A percentile compares a stretch with the other conserved stretches of the same genome.
Conservation (phyloP, 2,888 invertebrate species). For the Xestia c-nigrum region DNA sequence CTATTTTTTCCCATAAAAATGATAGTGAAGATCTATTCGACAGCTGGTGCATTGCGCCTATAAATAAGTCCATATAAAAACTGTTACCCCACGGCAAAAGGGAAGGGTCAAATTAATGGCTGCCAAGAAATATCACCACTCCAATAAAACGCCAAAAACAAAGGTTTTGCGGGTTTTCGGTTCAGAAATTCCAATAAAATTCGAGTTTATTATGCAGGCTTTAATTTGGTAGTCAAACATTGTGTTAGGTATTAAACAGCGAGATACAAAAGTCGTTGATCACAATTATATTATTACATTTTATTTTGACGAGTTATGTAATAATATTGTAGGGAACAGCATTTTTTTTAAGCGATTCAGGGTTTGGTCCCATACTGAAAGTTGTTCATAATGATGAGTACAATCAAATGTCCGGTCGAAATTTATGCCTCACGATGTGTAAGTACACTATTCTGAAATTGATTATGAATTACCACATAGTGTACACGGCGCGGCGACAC, state of each 20-base stretch:
- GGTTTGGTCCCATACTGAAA: too few species aligned
- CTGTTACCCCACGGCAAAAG: conserved; percentile 18
- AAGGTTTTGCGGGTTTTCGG: conserved; percentile 19
- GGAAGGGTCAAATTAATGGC: conserved; percentile 59
- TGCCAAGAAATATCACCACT: conserved; percentile 49
- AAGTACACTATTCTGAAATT: background rate
- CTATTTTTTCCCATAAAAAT: conserved; percentile 33
- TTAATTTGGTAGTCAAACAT: background rate
- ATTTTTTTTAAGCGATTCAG: too few species aligned
- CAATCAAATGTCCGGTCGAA: too few species aligned
- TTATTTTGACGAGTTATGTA: too few species aligned
- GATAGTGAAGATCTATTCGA: conserved; percentile 34
- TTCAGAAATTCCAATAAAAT: conserved; percentile 14
- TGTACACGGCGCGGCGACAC: too few species aligned
- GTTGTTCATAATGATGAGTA: too few species aligned
- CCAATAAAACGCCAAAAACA: conserved; percentile 48
- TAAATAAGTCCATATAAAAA: conserved; percentile 55
- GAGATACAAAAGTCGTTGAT: background rate
- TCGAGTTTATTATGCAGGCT: background rate
- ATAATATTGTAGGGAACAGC: too few species aligned
- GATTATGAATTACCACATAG: background rate
- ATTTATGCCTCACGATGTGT: too few species aligned
- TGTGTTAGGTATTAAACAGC: too few species aligned
- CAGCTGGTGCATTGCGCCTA: conserved; percentile 47
- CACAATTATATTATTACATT: too few species aligned